Base-by-base conservation (phyloP, 2,797 vertebrate genomes). In the Astyanax mexicanus region DNA sequence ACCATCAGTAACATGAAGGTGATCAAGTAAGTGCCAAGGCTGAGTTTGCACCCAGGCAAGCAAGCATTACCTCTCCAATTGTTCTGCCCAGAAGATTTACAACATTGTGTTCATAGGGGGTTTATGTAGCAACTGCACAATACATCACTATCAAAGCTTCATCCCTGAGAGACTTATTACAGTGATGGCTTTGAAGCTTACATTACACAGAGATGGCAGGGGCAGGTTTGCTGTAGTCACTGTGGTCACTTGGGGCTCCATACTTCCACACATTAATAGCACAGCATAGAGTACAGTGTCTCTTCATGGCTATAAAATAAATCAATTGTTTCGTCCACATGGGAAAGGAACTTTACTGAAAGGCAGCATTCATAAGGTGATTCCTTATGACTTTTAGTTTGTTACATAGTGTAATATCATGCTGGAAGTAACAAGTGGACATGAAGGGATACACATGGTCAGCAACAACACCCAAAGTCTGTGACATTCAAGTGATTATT, bases 81-180 rank as follows among this genome's bases (percentile, higher is more conserved):
- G 40, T 52, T 62, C 42, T 38, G 67, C 40, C 27, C 40, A 68
- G 42, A 70, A 32, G 21, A 72, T 60, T 52, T 61, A 73, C 38
- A 67, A 52, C 21, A 23, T 10, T 44, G 57, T 49, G 58, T 70
- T 58, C 11, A 40, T 71, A 78, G 62, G 32, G 52, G 64, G 80
- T 73, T 73, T 81, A 67, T 80, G 82, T 66, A 73, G 23, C 40
- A 71, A 83, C 80, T 64, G 77, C 83, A 80, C 82, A 83, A 81
- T 83, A 83, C 84, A 51, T 81, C 81, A 6, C 1, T 51, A 5
- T 66, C 81, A 81, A 89, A 83, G 80, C 86, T 74, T 81, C 73
- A 62, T 65, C 66, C 67, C 70, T 69, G 17, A 35, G 76, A 70
- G 68, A 85, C 68, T 37, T 61, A 74, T 81, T 70, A 71, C 58